Percentiles rank a stretch among this genome's conserved stretches.
Evolutionary conservation across 2,113 vertebrate species (phyloP).

Genomic region (Telmatochromis sp.): DNA sequence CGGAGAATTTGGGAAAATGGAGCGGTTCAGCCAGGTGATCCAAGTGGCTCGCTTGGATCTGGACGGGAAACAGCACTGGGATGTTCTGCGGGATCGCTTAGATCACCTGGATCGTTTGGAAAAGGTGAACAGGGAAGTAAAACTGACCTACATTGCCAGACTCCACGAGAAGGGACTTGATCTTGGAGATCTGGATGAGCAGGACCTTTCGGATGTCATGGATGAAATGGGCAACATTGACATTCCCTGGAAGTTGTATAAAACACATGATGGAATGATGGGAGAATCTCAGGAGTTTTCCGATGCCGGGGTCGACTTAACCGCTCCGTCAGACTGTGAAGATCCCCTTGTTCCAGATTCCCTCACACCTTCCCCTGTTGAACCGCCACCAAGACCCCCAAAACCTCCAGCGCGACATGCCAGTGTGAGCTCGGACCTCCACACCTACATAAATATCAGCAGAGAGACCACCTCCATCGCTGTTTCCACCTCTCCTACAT

Average conservation of each 20-base stretch:
- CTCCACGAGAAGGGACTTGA: conserved; percentile 69
- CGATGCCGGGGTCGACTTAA: conserved; percentile 74
- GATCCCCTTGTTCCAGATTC: conserved; percentile 67
- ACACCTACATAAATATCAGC: conserved; percentile 73
- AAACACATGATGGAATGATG: conserved; percentile 25
- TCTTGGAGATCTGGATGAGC: conserved; percentile 61
- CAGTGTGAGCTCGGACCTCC: conserved; percentile 66
- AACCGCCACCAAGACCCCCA: conserved; percentile 69
- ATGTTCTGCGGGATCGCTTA: conserved; percentile 64
- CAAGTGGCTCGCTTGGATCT: conserved; percentile 72
- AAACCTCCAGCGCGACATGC: conserved; percentile 69
- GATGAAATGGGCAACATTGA: conserved; percentile 71
- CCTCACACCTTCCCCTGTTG: conserved; percentile 61
- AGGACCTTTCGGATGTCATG: conserved; percentile 63
- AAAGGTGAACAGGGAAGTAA: conserved; percentile 72
- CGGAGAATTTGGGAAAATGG: conserved; percentile 74
- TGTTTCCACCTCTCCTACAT: conserved; percentile 48
- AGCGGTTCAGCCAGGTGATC: conserved; percentile 73
- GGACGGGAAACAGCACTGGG: conserved; percentile 65
- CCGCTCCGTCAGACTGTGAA: conserved; percentile 70
- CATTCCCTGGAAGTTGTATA: conserved; percentile 70
- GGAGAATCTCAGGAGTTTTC: conserved; percentile 73
- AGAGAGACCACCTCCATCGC: conserved; percentile 56
- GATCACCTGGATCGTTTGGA: conserved; percentile 73
- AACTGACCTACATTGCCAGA: conserved; percentile 59